phyloP scores from a whole-genome alignment of 2,113 vertebrate species.

The Marcusenius ussheri region DNA sequence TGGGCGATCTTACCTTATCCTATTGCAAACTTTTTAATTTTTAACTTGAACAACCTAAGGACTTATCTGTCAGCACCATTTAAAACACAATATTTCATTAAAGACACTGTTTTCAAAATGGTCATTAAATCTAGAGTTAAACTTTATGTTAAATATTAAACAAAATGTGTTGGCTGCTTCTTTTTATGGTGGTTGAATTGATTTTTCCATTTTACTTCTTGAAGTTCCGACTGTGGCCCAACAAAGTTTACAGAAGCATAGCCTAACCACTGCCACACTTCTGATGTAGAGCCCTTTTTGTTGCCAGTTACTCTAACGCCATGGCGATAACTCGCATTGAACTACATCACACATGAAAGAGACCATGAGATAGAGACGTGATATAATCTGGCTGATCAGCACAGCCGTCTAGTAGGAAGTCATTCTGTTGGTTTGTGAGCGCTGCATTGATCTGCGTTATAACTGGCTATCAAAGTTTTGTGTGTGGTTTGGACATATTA shows the following conservation, averaged over 20 bases:
- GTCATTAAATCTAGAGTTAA: too few species aligned
- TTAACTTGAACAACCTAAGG: too few species aligned
- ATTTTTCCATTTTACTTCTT: neutral
- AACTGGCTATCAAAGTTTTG: neutral
- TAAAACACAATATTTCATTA: too few species aligned
- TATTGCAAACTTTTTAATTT: too few species aligned
- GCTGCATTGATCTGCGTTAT: neutral
- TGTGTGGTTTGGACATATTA: neutral
- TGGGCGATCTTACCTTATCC: too few species aligned
- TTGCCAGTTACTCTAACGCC: neutral
- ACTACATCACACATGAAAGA: neutral
- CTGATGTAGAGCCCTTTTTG: neutral
- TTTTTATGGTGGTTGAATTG: neutral
- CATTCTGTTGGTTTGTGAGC: neutral
- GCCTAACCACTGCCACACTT: neutral
- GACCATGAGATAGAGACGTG: neutral
- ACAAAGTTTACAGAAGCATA: neutral
- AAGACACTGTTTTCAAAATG: too few species aligned
- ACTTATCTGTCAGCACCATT: too few species aligned
- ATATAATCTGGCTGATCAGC: neutral
- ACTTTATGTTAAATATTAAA: too few species aligned
- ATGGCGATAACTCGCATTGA: neutral
- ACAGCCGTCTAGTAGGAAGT: neutral
- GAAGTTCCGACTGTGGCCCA: too few species aligned
- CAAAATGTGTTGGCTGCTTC: neutral